These are phyloP conservation scores for Drosophila buzzatii DNA, from an alignment of 2,888 invertebrate species.

Conservation along the genomic window DNA sequence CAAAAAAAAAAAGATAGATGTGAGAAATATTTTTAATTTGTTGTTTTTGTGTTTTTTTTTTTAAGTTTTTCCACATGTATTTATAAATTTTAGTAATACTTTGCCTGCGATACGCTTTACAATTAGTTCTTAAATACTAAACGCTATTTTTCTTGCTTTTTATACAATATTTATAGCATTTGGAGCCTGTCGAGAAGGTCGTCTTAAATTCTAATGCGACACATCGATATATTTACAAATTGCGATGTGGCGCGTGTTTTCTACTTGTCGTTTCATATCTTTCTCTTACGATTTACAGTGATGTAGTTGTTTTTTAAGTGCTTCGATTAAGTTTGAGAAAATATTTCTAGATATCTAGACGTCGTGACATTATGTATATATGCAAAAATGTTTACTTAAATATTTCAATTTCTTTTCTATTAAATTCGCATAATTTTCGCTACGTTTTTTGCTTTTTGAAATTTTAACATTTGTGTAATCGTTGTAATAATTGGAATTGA, in stretches of 20 bases:
- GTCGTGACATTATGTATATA: slow-evolving; percentile 8
- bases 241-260: slow-evolving; percentile 56
- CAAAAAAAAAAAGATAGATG: background rate
- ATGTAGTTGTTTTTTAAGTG: slow-evolving; percentile 46
- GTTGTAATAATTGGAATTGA: slow-evolving; percentile 28
- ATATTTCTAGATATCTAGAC: slow-evolving; percentile 33
- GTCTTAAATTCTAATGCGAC: slow-evolving; percentile 39
- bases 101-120: slow-evolving; percentile 65
- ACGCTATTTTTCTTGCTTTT: slow-evolving; percentile 43
- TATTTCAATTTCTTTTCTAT: slow-evolving; percentile 41
- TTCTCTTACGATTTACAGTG: slow-evolving; percentile 58
- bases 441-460: slow-evolving; percentile 42
- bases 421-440: slow-evolving; percentile 72
- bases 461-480: slow-evolving; percentile 31
- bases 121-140: slow-evolving; percentile 50
- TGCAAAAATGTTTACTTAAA: slow-evolving; percentile 10
- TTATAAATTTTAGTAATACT: slow-evolving; percentile 74
- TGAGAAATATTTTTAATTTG: slow-evolving; percentile 20
- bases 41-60: slow-evolving; percentile 17
- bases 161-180: slow-evolving; percentile 60
- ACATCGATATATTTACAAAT: slow-evolving; percentile 53
- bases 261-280: background rate
- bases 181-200: slow-evolving; percentile 16
- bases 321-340: slow-evolving; percentile 46
- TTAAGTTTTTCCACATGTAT: slow-evolving; percentile 55